These are phyloP conservation scores for Sycophila sp. DNA, from an alignment of 1,140 invertebrate genomes.

Conservation along the genomic window DNA sequence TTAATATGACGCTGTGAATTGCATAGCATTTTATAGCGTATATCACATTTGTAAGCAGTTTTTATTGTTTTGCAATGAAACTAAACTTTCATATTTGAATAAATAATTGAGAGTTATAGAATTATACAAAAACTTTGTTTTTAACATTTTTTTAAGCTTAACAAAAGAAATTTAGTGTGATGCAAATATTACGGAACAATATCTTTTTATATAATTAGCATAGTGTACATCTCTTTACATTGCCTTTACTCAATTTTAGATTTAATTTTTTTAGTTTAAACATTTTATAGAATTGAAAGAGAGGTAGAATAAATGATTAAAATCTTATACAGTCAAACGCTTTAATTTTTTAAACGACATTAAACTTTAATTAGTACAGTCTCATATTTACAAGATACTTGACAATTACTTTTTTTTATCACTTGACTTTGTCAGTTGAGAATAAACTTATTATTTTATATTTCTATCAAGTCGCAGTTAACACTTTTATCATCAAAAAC, in stretches of 20 bases:
- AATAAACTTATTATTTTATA: slow-evolving; percentile 32
- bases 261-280: neutral
- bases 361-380: slow-evolving; percentile 60
- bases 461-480: neutral
- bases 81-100: slow-evolving; percentile 32
- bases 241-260: neutral
- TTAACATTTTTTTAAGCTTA: slow-evolving; percentile 19
- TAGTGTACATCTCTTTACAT: neutral
- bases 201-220: slow-evolving; percentile 7
- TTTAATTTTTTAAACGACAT: slow-evolving; percentile 63
- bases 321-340: slow-evolving; percentile 52
- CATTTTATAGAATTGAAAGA: neutral
- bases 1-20: slow-evolving; percentile 14
- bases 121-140: neutral
- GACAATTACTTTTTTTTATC: slow-evolving; percentile 38
- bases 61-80: slow-evolving; percentile 19
- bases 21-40: slow-evolving; percentile 6
- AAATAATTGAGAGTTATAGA: slow-evolving; percentile 15
- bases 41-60: slow-evolving; percentile 27
- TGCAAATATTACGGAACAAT: no score
- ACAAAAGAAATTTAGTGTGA: no score
- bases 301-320: slow-evolving; percentile 19
- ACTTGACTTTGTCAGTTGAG: slow-evolving; percentile 33
- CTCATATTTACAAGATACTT: slow-evolving; percentile 59
- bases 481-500: neutral